Evolutionary conservation across 2,888 invertebrate genomes (phyloP).

Genomic region (Uropetala carovei): DNA sequence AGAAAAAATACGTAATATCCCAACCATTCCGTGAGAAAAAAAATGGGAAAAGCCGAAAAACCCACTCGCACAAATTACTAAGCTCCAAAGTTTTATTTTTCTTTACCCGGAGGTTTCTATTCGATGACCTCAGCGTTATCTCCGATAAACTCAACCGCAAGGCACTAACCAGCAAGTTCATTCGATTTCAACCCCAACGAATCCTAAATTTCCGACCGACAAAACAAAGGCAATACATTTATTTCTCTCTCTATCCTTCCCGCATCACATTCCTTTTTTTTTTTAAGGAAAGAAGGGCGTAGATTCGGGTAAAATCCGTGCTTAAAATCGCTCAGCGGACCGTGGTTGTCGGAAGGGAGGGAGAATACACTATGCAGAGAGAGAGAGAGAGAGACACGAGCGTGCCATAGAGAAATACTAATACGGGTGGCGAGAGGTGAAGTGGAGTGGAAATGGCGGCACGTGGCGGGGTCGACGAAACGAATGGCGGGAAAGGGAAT

Average conservation of each 20-base stretch:
- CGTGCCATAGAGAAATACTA: too few species aligned
- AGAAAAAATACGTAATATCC: too few species aligned
- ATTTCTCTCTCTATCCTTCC: background rate
- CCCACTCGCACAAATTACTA: too few species aligned
- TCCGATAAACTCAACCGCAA: background rate
- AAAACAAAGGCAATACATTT: constrained; percentile 12
- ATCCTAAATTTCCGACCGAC: background rate
- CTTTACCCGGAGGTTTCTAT: too few species aligned
- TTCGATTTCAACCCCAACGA: background rate
- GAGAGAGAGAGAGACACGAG: too few species aligned
- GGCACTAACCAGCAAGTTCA: background rate
- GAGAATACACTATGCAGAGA: background rate
- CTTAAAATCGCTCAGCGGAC: background rate
- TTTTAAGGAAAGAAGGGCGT: background rate
- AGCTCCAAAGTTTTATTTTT: too few species aligned
- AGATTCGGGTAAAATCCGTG: background rate
- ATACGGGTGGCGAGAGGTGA: background rate
- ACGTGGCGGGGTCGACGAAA: background rate
- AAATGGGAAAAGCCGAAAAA: too few species aligned
- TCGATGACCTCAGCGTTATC: background rate
- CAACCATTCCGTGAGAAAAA: too few species aligned
- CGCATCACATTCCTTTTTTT: background rate
- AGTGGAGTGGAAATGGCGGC: background rate
- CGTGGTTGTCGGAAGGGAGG: background rate
- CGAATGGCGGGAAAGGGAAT: too few species aligned